Evolutionary conservation across 2,113 vertebrate species (phyloP), one percentile per base, ranked within the genome.

Genomic region (Columbina picui): DNA sequence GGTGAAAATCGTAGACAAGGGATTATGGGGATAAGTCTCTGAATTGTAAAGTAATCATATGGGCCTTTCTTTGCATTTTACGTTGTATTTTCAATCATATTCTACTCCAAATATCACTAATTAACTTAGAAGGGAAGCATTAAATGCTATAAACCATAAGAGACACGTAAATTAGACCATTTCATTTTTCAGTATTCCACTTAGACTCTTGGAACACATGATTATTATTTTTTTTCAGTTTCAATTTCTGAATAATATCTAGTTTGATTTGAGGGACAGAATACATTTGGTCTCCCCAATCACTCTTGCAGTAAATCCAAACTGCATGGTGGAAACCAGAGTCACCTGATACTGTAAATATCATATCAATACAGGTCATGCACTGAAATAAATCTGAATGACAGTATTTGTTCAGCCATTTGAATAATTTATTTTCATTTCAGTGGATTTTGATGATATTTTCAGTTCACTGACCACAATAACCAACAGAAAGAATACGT

Each of bases 101-200:
- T 75, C 27, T 86, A 49, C 88, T 92, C 27, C 36, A 89, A 88
- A 92, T 60, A 90, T 36, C 36, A 64, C 73, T 93, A 87, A 96
- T 89, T 94, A 93, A 78, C 39, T 87, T 90, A 89, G 85, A 94
- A 86, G 39, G 32, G 45, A 93, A 94, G 81, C 19, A 45, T 26
- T 87, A 92, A 90, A 64, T 81, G 19, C 6, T 68, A 29, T 78
- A 93, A 95, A 92, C 36, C 30, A 4, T 78, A 77, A 84, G 79
- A 94, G 88, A 92, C 38, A 53, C 6, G 53, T 53, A 22, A 90
- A 84, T 86, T 90, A 90, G 41, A 92, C 8, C 7, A 67, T 78
- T 86, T 87, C 20, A 36, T 56, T 96, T 96, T 89, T 89, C 56
- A 34, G 13, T 81, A 25, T 81, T 84, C 43, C 52, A 84, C 43